Evolutionary conservation across 2,113 vertebrate species (phyloP), one percentile per base, ranked within the genome.

Genomic region (Cyrtonyx montezumae): DNA sequence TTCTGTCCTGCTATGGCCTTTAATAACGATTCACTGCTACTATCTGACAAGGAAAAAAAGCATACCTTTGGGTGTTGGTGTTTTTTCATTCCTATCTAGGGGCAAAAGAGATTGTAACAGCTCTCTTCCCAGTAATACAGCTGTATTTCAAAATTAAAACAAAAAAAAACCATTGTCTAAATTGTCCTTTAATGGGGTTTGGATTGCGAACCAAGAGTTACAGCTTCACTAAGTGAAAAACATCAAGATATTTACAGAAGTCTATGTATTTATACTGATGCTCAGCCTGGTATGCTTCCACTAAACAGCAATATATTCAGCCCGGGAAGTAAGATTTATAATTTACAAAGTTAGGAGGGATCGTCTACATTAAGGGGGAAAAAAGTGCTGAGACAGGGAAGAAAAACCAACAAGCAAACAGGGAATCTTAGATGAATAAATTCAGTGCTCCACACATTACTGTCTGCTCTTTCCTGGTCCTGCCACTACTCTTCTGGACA

Each of bases 121-220:
- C 63, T 90, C 55, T 80, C 70, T 87, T 94, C 96, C 56, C 63
- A 68, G 69, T 79, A 80, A 15, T 62, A 46, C 8, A 13, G 63
- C 69, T 74, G 46, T 76, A 62, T 74, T 75, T 92, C 87, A 61
- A 34, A 34, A 65, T 69, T 40, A 40, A 40, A 40, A 40, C 40
- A 40, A 40, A 49, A 63, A 34, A 77, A 71, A 67, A 37, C 63
- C 69, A 21, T 83, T 86, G 56, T 91, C 81, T 78, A 26, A 51
- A 83, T 76, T 76, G 87, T 51, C 66, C 78, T 67, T 80, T 74
- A 91, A 85, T 56, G 42, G 62, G 46, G 73, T 85, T 91, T 96
- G 79, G 51, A 51, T 79, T 46, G 77, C 32, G 58, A 66, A 88
- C 49, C 25, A 56, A 55, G 68, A 78, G 4, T 42, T 56, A 28